A percentile compares a stretch with the other conserved stretches of the same genome.
Evolutionary conservation across 1,140 invertebrate genomes (phyloP).

Genomic region (Listronotus oregonensis): DNA sequence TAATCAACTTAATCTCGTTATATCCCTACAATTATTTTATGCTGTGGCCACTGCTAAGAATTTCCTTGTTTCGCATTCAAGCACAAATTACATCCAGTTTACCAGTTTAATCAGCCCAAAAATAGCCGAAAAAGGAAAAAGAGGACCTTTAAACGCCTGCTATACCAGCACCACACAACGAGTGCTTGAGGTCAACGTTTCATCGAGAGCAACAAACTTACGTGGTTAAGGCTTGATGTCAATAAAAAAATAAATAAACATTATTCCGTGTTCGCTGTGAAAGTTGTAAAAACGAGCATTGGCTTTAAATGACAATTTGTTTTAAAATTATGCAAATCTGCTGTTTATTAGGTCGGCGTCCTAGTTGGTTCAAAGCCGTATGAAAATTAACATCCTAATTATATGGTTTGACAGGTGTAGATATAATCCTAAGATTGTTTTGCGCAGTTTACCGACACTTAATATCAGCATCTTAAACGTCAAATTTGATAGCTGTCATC

Average conservation of each 20-base stretch:
- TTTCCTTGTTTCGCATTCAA: background rate
- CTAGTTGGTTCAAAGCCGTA: background rate
- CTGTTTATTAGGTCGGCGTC: background rate
- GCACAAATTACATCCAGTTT: slow-evolving; percentile 27
- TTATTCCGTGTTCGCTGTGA: slow-evolving; percentile 11
- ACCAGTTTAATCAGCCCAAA: slow-evolving; percentile 32
- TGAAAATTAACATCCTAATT: slow-evolving; percentile 1
- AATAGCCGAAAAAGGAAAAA: slow-evolving; percentile 26
- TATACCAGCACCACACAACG: slow-evolving; percentile 30
- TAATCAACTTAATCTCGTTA: too few relatives aligned
- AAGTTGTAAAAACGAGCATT: slow-evolving; percentile 20
- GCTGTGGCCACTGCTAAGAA: background rate
- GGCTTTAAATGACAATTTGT: slow-evolving; percentile 2
- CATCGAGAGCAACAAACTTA: slow-evolving; percentile 30
- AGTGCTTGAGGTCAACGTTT: slow-evolving; percentile 27
- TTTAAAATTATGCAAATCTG: slow-evolving; percentile 26
- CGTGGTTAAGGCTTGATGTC: slow-evolving; percentile 13
- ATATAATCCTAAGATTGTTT: too few relatives aligned
- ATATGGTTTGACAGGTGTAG: too few relatives aligned
- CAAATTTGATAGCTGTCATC: too few relatives aligned
- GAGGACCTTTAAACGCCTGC: slow-evolving; percentile 8
- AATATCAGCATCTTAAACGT: too few relatives aligned
- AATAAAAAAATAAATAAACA: slow-evolving; percentile 29
- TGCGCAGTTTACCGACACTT: too few relatives aligned
- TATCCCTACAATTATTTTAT: too few relatives aligned